Evolutionary conservation across 2,113 vertebrate genomes (phyloP).

Genomic region (Silurus meridionalis): DNA sequence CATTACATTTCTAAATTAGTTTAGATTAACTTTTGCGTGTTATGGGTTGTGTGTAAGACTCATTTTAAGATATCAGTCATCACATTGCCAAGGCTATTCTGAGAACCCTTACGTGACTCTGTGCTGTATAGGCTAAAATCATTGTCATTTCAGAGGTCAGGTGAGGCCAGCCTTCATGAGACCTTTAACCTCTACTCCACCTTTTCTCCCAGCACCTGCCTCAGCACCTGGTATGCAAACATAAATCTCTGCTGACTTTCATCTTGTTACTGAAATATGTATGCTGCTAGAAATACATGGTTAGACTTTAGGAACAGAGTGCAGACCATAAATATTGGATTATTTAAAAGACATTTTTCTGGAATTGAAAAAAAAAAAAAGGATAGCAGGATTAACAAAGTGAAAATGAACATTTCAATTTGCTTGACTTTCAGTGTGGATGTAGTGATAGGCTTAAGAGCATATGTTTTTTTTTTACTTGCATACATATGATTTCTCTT

Average conservation of each 20-base stretch:
- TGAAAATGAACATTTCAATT: constrained; percentile 74
- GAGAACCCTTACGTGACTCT: background rate
- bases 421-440: constrained; percentile 74
- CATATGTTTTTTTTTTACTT: constrained; percentile 64
- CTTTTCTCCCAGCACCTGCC: constrained; percentile 25
- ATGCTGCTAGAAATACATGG: constrained; percentile 3
- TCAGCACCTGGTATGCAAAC: constrained; percentile 9
- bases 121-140: background rate
- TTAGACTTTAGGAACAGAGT: constrained; percentile 18
- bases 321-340: background rate
- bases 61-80: background rate
- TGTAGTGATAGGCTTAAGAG: constrained; percentile 72
- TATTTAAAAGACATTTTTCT: background rate
- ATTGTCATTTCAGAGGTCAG: background rate
- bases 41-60: background rate
- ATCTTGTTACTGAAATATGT: constrained; percentile 9
- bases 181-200: constrained; percentile 32
- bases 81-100: background rate
- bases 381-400: constrained; percentile 54
- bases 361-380: constrained; percentile 52
- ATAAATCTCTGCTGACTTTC: constrained; percentile 33
- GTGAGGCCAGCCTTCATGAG: constrained; percentile 5
- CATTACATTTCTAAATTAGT: background rate
- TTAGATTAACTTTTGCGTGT: background rate
- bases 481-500: too few relatives aligned